Percentiles rank a stretch among this genome's conserved stretches.
Conservation (phyloP, 2,888 invertebrate genomes). For the Reticulitermes lucifugus region DNA sequence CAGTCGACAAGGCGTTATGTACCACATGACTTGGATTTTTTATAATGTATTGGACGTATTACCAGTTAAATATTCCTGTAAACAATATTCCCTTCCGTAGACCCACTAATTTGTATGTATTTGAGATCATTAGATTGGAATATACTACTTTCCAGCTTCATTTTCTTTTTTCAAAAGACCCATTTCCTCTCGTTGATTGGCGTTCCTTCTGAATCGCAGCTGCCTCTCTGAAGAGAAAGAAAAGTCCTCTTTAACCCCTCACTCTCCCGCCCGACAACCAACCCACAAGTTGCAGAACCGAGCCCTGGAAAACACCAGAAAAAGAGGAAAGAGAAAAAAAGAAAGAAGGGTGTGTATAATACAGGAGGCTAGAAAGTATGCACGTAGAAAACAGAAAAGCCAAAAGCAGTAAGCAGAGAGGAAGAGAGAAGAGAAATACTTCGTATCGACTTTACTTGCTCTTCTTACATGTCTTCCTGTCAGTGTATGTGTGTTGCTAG, state of each 20-base stretch:
- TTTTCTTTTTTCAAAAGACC: neutral
- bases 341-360: conserved; percentile 1
- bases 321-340: neutral
- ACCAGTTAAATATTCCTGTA: no score
- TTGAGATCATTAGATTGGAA: neutral
- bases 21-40: no score
- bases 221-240: neutral
- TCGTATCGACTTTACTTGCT: conserved; percentile 23
- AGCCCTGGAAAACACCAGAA: conserved; percentile 17
- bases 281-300: neutral
- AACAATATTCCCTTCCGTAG: no score
- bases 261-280: neutral
- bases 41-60: no score
- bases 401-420: conserved; percentile 1
- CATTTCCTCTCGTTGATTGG: conserved; percentile 15
- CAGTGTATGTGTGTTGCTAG: conserved; percentile 6
- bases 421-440: neutral
- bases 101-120: conserved; percentile 1
- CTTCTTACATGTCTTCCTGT: conserved; percentile 10
- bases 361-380: neutral
- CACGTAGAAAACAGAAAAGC: conserved; percentile 2
- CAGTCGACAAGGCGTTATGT: no score
- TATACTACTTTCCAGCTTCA: neutral
- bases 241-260: neutral
- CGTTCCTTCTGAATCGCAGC: conserved; percentile 8